Evolutionary conservation across 2,888 invertebrate species (phyloP).

Genomic region (Drosophila borealis): DNA sequence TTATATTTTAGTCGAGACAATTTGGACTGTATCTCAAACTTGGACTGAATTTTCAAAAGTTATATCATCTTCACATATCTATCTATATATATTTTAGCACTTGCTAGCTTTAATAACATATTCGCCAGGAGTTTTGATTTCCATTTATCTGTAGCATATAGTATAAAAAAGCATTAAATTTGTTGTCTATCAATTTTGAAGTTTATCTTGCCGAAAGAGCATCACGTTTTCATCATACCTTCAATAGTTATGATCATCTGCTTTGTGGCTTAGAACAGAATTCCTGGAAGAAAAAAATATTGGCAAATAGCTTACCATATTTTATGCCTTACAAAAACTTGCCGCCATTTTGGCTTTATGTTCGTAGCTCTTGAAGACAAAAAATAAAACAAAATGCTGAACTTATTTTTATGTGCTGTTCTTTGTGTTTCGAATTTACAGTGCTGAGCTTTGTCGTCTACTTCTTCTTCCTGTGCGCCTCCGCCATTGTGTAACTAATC

Average conservation of each 20-base stretch:
- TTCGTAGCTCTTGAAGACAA: constrained; percentile 37
- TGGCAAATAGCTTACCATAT: constrained; percentile 35
- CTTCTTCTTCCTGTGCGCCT: constrained; percentile 15
- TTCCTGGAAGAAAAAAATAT: constrained; percentile 10
- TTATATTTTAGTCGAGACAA: too few species aligned
- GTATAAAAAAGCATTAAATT: too few species aligned
- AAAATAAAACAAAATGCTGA: constrained; percentile 28
- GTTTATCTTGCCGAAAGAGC: not conserved
- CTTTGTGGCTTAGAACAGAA: constrained; percentile 8
- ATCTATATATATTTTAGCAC: too few species aligned
- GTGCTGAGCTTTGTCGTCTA: constrained; percentile 18
- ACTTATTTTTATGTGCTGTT: constrained; percentile 30
- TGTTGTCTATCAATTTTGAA: not conserved
- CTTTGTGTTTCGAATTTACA: constrained; percentile 32
- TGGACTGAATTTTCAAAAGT: too few species aligned
- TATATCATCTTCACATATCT: too few species aligned
- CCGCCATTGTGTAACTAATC: constrained; percentile 62
- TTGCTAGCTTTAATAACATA: too few species aligned
- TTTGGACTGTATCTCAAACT: too few species aligned
- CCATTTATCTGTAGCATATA: too few species aligned
- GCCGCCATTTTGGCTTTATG: constrained; percentile 41
- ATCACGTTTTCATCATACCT: constrained; percentile 6
- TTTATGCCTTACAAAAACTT: constrained; percentile 35
- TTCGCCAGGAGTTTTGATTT: not conserved
- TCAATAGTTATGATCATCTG: constrained; percentile 1